Evolutionary conservation across 2,113 vertebrate genomes (phyloP), one percentile per base, ranked within the genome.

Genomic region (Chrysochloris asiatica): DNA sequence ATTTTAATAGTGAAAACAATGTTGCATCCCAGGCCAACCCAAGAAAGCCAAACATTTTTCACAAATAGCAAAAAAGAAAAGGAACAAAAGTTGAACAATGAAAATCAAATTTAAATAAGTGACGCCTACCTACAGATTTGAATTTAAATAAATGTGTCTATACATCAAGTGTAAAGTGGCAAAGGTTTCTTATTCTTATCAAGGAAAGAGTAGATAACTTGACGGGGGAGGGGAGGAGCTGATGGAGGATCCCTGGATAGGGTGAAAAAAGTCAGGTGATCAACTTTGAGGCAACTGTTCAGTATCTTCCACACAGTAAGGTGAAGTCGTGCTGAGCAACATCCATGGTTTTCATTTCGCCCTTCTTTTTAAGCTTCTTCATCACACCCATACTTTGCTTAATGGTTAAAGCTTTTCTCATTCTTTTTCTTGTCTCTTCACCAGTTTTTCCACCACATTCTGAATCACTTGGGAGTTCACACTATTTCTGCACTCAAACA

Each of bases 1-100:
- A 80, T 76, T 81, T 93, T 50, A 61, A 65, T 30, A 63, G 12
- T 11, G 72, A 83, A 83, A 80, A 63, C 85, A 78, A 92, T 52
- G 24, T 38, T 76, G 24, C 47, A 81, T 52, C 71, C 50, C 48
- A 86, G 8, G 17, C 3, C 38, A 90, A n/a, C 24, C 36, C 54
- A 72, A 30, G 82, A 36, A n/a, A 85, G 50, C 17, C 63, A 47
- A 89, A 63, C 30, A 48, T 67, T 67, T 72, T 63, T 38, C 75
- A 47, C 13, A 56, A n/a, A n/a, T n/a, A n/a, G n/a, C n/a, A n/a
- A n/a, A n/a, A n/a, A n/a, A n/a, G n/a, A n/a, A n/a, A n/a, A n/a
- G 4, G 56, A 24, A n/a, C 19, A 48, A 76, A 71, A 71, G 52
- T 14, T n/a, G n/a, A 92, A 65, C 16, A 84, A 78, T 56, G 63